Evolutionary conservation across 92 coral and sea anemone species (phyloP), one percentile per base, ranked within the genome.

Genomic region (Virgularia gustaviana): DNA sequence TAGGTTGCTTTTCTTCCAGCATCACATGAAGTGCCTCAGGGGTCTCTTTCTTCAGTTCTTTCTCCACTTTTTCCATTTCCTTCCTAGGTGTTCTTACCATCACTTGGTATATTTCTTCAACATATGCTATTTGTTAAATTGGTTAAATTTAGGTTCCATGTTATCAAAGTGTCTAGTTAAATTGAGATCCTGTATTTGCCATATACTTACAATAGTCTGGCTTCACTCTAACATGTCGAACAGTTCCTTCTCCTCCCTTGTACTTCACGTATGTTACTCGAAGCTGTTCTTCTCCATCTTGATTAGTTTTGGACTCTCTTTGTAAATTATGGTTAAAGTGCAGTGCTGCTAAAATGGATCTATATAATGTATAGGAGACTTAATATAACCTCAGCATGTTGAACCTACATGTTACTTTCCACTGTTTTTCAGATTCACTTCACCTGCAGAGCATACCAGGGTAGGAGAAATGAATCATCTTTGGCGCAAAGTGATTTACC

Each of bases 101-200:
- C 16, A 78, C 75, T 3, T 81, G 61, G 53, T 75, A 79, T 18
- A 80, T 85, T 34, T 85, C 79, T 11, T 47, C 71, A 3, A 80
- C 83, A 75, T 85, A 85, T 23, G 65, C 89, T 85, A 78, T 1
- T 7, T 28, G n/a, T 5, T 28, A 9, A 5, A 58, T n/a, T n/a
- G 39, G 28, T 16, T 1, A 2, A 71, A 37, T 33, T 33, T 25
- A 49, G 13, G 11, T 6, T 51, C 29, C 30, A 9, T 41, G 9
- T 9, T 41, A n/a, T 9, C 47, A 41, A 41, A 9, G n/a, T 41
- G 9, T 41, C 1, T 30, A 9, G 2, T 30, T 4, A 28, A 29
- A 15, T 39, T 8, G 15, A 7, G 15, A 15, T 39, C 8, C 45
- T 6, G 35, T 6, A 56, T 20, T 2, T 22, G 4, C 12, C 9